phyloP scores from a whole-genome alignment of 2,797 vertebrate species.

The Lagocephalus sceleratus region DNA sequence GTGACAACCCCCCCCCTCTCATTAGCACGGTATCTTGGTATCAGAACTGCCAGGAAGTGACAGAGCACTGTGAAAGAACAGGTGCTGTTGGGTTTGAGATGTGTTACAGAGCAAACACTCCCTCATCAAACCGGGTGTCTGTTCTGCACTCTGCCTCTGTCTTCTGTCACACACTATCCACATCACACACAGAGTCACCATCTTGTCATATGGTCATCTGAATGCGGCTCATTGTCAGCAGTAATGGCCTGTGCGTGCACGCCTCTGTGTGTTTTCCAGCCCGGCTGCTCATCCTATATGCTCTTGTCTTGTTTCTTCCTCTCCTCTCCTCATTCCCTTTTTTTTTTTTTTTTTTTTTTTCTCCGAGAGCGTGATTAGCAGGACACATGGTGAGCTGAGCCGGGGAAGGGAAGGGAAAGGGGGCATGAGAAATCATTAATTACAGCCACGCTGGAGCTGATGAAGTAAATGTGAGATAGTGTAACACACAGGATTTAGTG shows the following conservation, averaged over 20 bases:
- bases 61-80: constrained; percentile 78
- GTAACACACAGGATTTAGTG: constrained; percentile 84
- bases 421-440: constrained; percentile 82
- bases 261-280: constrained; percentile 40
- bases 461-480: constrained; percentile 85
- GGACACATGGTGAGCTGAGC: constrained; percentile 77
- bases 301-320: constrained; percentile 37
- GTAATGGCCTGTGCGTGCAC: constrained; percentile 21
- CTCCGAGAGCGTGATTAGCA: constrained; percentile 77
- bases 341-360: constrained; percentile 51
- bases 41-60: constrained; percentile 79
- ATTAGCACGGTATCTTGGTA: constrained; percentile 77
- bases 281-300: constrained; percentile 66
- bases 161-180: constrained; percentile 76
- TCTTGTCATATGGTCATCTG: constrained; percentile 77
- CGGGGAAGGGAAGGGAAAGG: constrained; percentile 71
- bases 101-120: constrained; percentile 78
- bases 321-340: constrained; percentile 22
- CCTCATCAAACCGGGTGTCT: constrained; percentile 77
- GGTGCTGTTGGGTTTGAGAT: constrained; percentile 76
- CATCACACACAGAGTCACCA: constrained; percentile 72
- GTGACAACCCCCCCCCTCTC: constrained; percentile 75
- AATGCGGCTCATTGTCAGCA: constrained; percentile 73
- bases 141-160: constrained; percentile 79
- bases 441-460: constrained; percentile 79